Evolutionary conservation across 2,113 vertebrate species (phyloP), one percentile per base, ranked within the genome.

Genomic region (Corythoichthys haematopterus): DNA sequence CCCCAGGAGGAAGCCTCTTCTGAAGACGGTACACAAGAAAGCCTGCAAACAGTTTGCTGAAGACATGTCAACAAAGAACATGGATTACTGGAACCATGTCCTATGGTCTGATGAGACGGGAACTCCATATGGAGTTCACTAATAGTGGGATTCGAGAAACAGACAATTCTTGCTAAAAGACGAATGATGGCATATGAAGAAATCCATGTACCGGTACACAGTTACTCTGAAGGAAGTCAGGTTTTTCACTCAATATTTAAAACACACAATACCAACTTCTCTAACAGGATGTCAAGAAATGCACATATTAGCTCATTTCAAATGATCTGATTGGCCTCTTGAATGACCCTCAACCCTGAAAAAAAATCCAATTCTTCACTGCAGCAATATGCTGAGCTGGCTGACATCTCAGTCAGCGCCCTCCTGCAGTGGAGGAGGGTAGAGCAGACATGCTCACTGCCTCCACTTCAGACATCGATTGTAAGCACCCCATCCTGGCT

Each of bases 401-500:
- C 86, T 87, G 86, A 89, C 91, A 89, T 89, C 81, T 85, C 85
- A 77, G 81, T 85, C 85, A 77, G 81, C 71, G 83, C 85, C 82
- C 68, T 72, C 77, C 74, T 64, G 69, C 68, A 15, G 75, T 67
- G 76, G 82, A 85, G 88, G 86, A 84, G 85, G 80, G 84, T 77
- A 78, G 64, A 20, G 55, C 72, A 87, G 80, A 88, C 84, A 86
- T 88, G 89, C 87, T 89, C 85, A 88, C 87, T 88, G 86, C 85
- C 77, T 88, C 80, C 81, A 80, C 88, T 91, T 90, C 88, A 88
- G 79, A 90, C 88, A 90, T 92, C 89, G 77, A 92, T 92, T 87
- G 70, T 72, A 74, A 78, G 70, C 85, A 85, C 90, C 85, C 84
- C 83, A 85, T 85, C 80, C 88, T 65, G 75, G 75, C 78, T 79